Base-by-base conservation (phyloP, 2,888 invertebrate genomes). In the Agriopis marginaria region DNA sequence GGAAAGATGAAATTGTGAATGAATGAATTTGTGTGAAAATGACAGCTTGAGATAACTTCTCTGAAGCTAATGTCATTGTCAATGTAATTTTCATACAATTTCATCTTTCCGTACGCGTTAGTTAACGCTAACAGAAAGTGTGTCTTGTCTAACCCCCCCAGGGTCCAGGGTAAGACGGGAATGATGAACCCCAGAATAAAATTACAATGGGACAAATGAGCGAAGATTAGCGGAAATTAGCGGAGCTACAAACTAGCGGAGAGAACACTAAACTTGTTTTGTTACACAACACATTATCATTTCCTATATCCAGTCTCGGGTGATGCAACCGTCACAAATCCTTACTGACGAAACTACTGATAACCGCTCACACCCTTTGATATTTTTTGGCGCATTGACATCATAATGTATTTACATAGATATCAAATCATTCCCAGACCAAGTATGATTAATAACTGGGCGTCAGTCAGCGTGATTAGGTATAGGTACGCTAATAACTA, bases 291-390 rank as follows among this genome's bases (percentile, higher is more conserved):
- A 56, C 9, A 17, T 51, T 51, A 17, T 1, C 55, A 7, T 11
- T 42, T 44, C 5, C 9, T 23, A 3, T n/a, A 12, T 12, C 23
- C 14, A 44, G 14, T 55, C 17, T 59, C 44, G 55, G 17, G 56
- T 68, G 63, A 68, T 54, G 53, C 61, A 70, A 66, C 61, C 11
- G 1, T 32, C 9, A 51, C 56, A 62, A 42, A 65, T 58, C 53
- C 58, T 54, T 54, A 63, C 10, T 47, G 55, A 62, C 53, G 53
- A 62, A 50, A 70, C 42, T 49, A 40, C 54, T 63, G 70, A 70
- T 70, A 66, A 63, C 58, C 40, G 55, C 53, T 23, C 58, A 66
- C 54, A 54, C 59, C 54, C 54, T 55, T 40, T 49, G 58, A 53
- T 55, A 63, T 60, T 51, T 60, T 54, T 68, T 23, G 32, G 44